Percentiles rank a stretch among this genome's conserved stretches.
Conservation (phyloP, 2,888 invertebrate species). For the Phasia obesa region DNA sequence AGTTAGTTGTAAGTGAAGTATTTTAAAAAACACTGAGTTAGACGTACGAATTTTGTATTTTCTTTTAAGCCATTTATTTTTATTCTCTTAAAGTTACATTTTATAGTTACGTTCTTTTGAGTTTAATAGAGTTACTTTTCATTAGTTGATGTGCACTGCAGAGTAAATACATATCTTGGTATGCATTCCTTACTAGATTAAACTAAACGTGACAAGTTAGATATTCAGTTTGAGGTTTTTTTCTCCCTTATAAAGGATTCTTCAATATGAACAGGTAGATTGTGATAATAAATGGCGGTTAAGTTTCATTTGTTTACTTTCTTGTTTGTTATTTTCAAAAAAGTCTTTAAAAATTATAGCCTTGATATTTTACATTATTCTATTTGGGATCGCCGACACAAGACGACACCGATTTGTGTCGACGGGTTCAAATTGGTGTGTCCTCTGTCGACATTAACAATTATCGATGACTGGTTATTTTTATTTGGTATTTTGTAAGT, state of each 20-base stretch:
- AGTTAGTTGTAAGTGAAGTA: conserved; percentile 19
- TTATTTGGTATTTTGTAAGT: no score
- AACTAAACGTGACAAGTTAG: conserved; percentile 64
- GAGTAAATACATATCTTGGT: conserved; percentile 42
- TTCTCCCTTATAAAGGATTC: background rate
- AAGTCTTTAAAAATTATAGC: no score
- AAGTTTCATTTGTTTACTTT: no score
- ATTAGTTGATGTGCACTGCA: conserved; percentile 51
- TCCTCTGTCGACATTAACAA: no score
- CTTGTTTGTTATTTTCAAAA: no score
- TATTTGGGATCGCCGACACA: no score
- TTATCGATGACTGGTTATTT: no score
- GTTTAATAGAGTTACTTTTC: conserved; percentile 61
- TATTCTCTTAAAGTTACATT: conserved; percentile 31
- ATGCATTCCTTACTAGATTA: conserved; percentile 24
- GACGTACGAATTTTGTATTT: background rate
- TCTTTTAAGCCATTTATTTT: conserved; percentile 10
- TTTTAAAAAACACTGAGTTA: background rate
- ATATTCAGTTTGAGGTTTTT: conserved; percentile 34
- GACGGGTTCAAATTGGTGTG: no score
- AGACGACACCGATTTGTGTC: no score
- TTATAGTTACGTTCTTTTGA: conserved; percentile 39
- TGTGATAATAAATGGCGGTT: no score
- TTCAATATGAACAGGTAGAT: no score
- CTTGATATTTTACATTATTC: no score